These are phyloP conservation scores for Carduelis carduelis DNA, from an alignment of 2,797 vertebrate species.

Conservation along the genomic window DNA sequence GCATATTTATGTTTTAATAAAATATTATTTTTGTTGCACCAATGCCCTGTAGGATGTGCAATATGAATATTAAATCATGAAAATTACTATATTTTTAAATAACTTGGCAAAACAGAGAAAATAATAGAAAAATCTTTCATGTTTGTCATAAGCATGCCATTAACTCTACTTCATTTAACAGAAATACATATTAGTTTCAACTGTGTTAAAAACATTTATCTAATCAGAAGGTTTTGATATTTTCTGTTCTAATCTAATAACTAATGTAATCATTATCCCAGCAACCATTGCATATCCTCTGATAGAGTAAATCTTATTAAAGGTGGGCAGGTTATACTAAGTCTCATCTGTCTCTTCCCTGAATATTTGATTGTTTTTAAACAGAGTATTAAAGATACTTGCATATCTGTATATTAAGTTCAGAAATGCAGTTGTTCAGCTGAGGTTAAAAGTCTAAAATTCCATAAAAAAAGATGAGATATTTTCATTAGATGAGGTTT, in stretches of 20 bases:
- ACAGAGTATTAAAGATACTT: not conserved
- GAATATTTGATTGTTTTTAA: not conserved
- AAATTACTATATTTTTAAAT: not conserved
- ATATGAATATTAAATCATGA: not conserved
- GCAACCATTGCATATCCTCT: not conserved
- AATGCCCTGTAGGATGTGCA: not conserved
- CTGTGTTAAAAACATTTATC: not conserved
- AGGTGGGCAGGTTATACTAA: not conserved
- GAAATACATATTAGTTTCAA: not conserved
- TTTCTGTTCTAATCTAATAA: not conserved
- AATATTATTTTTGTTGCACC: not conserved
- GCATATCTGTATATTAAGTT: not conserved
- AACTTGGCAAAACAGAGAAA: not conserved
- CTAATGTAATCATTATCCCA: not conserved
- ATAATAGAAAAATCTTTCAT: not conserved
- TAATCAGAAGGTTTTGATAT: not conserved
- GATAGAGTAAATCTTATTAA: not conserved
- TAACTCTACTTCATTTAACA: not conserved
- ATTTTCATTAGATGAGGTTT: not conserved
- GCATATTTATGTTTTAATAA: not conserved
- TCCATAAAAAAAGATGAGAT: not conserved
- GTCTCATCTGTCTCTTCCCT: not conserved
- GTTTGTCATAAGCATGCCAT: not conserved
- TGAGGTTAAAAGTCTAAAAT: not conserved
- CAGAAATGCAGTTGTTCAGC: not conserved